These are phyloP conservation scores for Fratercula arctica DNA, from an alignment of 2,797 vertebrate species.

Conservation along the genomic window DNA sequence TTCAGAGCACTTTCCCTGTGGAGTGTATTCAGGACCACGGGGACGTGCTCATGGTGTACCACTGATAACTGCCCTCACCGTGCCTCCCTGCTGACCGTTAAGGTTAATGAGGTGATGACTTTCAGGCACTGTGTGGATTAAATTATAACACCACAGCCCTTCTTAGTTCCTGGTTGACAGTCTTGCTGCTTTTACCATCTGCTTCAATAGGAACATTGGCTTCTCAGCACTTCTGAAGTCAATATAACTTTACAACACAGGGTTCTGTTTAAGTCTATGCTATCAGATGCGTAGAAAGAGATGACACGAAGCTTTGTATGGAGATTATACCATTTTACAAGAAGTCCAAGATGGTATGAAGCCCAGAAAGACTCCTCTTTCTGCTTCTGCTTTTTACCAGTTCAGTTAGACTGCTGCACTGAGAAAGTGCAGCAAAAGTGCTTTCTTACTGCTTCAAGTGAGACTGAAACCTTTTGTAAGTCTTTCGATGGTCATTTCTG, in stretches of 20 bases:
- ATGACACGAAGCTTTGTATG: neutral
- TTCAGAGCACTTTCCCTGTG: neutral
- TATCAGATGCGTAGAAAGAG: neutral
- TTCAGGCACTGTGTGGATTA: neutral
- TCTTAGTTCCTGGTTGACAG: neutral
- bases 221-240: neutral
- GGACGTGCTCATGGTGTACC: neutral
- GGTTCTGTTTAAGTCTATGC: neutral
- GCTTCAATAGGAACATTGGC: neutral
- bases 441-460: neutral
- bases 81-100: neutral
- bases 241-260: neutral
- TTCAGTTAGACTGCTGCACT: neutral
- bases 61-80: neutral
- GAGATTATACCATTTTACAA: neutral
- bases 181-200: neutral
- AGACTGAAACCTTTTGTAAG: neutral
- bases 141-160: neutral
- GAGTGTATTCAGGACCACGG: neutral
- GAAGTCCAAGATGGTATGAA: neutral
- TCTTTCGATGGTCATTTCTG: neutral
- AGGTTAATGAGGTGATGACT: neutral
- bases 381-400: neutral
- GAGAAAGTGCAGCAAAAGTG: neutral
- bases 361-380: neutral